Percentiles rank a stretch among this genome's conserved stretches.
phyloP scores from a whole-genome alignment of 1,140 invertebrate genomes.

The Hetaerina americana region DNA sequence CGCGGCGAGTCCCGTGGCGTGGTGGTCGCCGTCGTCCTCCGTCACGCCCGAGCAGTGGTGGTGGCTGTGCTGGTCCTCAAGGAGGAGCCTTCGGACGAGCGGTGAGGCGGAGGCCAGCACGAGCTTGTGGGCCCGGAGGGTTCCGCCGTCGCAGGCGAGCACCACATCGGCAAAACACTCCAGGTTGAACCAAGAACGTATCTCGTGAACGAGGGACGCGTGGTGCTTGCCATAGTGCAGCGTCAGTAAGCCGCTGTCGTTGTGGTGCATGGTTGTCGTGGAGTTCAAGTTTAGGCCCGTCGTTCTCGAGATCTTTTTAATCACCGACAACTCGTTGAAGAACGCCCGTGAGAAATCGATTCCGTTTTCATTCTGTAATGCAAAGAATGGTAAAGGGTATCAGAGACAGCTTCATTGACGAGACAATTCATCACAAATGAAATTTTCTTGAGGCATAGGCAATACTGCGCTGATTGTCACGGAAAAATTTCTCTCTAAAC shows the following conservation, averaged over 20 bases:
- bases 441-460: too few species aligned
- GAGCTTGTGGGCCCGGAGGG: conserved; percentile 58
- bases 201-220: conserved; percentile 72
- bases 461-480: too few species aligned
- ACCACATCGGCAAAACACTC: conserved; percentile 66
- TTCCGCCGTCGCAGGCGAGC: conserved; percentile 50
- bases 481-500: too few species aligned
- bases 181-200: conserved; percentile 66
- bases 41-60: not conserved
- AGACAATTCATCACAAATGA: too few species aligned
- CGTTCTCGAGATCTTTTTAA: not conserved
- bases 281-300: not conserved
- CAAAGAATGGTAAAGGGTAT: too few species aligned
- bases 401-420: too few species aligned
- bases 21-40: not conserved
- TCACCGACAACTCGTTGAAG: not conserved
- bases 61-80: conserved; percentile 34
- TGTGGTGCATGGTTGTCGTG: not conserved
- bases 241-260: conserved; percentile 48
- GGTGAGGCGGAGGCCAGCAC: conserved; percentile 72
- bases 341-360: not conserved
- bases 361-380: not conserved
- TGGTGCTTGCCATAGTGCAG: conserved; percentile 81
- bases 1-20: not conserved
- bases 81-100: conserved; percentile 52